Base-by-base conservation (phyloP, 30 jellyfish, hydroid and myxozoan species). In the Aurelia coerulea region DNA sequence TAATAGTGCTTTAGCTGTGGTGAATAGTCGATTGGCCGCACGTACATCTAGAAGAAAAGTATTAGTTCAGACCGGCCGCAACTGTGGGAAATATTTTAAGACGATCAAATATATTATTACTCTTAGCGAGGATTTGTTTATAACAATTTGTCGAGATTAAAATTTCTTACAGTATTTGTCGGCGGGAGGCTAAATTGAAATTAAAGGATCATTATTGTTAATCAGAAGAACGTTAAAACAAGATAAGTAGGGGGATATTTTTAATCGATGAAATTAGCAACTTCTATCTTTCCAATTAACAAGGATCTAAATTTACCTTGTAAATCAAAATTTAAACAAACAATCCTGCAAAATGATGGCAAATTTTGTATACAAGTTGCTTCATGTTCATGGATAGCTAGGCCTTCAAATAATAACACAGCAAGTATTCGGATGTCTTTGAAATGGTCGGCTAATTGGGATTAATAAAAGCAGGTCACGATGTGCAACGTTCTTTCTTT, bases 31-130 rank as follows among this genome's bases (percentile, higher is more conserved):
- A 70, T 83, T 56, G 37, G 92, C 86, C 92, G 86, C 92, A 83
- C 66, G 86, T 65, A 76, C 52, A n/a, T 18, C 37, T 42, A 74
- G 39, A 81, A 81, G 91, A 65, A 81, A 70, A 78, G 80, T 58
- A 50, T 81, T 50, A 81, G 91, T 58, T 67, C 84, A 67, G 82
- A 63, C 91, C 71, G 84, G 91, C 91, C 91, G 77, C 91, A 81
- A 81, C 91, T 67, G 91, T 68, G 91, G 62, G 60, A 81, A 81
- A 69, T 81, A 81, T 81, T 68, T 81, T 81, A 81, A 81, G 91
- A 74, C 80, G 91, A 81, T 81, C 84, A 81, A 66, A 53, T 46
- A 54, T 60, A 56, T 46, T 68, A 81, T 81, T 52, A 81, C 77
- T 81, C 69, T 80, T 80, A 80, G 81, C 82, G 32, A 16, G 90